A percentile compares a stretch with the other conserved stretches of the same genome.
Evolutionary conservation across 2,113 vertebrate genomes (phyloP).

Genomic region (Rhinoderma darwinii): DNA sequence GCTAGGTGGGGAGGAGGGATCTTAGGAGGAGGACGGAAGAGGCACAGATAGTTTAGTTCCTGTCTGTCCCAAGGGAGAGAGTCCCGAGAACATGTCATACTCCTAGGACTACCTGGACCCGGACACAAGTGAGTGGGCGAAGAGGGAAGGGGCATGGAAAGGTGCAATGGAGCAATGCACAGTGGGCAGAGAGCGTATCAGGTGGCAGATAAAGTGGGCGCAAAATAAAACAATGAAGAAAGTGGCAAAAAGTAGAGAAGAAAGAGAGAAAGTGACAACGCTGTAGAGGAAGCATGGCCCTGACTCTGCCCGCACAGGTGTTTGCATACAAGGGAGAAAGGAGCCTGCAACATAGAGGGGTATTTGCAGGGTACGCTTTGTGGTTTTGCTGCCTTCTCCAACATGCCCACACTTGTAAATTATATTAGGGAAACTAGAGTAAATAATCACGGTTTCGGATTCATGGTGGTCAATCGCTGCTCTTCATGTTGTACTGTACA

Average conservation of each 20-base stretch:
- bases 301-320: background rate
- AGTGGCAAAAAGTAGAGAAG: background rate
- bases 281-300: background rate
- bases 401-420: slow-evolving; percentile 33
- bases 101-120: slow-evolving; percentile 12
- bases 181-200: background rate
- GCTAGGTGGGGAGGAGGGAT: slow-evolving; percentile 38
- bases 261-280: background rate
- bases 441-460: background rate
- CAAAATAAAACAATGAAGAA: background rate
- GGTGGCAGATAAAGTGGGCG: background rate
- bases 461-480: background rate
- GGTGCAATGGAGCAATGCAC: background rate
- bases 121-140: background rate
- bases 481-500: no score
- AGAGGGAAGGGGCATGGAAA: background rate
- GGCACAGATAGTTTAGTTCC: slow-evolving; percentile 53
- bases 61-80: slow-evolving; percentile 53
- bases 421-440: background rate
- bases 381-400: background rate
- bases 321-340: background rate
- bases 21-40: slow-evolving; percentile 2
- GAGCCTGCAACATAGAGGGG: background rate
- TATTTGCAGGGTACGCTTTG: background rate
- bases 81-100: slow-evolving; percentile 11